Evolutionary conservation across 1,140 invertebrate genomes (phyloP).

Genomic region (Plectrocnemia conspersa): DNA sequence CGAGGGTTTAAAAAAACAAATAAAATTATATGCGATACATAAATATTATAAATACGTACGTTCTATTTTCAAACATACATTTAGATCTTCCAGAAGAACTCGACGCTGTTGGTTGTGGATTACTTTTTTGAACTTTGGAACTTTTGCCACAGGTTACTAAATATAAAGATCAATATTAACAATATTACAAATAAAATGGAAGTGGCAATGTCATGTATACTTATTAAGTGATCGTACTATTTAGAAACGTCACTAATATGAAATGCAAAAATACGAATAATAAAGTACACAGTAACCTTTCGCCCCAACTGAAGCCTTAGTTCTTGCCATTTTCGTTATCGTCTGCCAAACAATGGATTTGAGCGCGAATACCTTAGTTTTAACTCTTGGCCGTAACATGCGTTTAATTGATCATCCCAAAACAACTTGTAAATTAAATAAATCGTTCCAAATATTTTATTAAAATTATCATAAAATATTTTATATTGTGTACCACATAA

Average conservation of each 20-base stretch:
- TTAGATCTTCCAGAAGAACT: slow-evolving; percentile 33
- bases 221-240: slow-evolving; percentile 5
- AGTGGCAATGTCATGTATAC: background rate
- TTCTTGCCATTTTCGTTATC: slow-evolving; percentile 45
- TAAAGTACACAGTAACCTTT: slow-evolving; percentile 38
- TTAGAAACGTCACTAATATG: background rate
- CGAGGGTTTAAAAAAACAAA: slow-evolving; percentile 1
- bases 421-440: too few relatives aligned
- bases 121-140: slow-evolving; percentile 42
- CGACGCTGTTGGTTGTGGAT: slow-evolving; percentile 28
- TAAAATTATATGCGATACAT: slow-evolving; percentile 8
- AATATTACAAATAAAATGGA: background rate
- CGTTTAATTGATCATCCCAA: too few relatives aligned
- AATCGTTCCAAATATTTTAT: too few relatives aligned
- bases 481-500: too few relatives aligned
- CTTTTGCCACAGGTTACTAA: slow-evolving; percentile 42
- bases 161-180: slow-evolving; percentile 27
- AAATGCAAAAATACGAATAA: background rate
- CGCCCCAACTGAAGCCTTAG: slow-evolving; percentile 45
- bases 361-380: too few relatives aligned
- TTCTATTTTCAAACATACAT: slow-evolving; percentile 10
- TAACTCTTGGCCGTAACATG: too few relatives aligned
- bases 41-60: slow-evolving; percentile 4
- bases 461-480: too few relatives aligned
- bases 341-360: too few relatives aligned